Percentiles rank a stretch among this genome's conserved stretches.
Evolutionary conservation across 2,797 vertebrate genomes (phyloP).

Genomic region (Tragelaphus oryx): DNA sequence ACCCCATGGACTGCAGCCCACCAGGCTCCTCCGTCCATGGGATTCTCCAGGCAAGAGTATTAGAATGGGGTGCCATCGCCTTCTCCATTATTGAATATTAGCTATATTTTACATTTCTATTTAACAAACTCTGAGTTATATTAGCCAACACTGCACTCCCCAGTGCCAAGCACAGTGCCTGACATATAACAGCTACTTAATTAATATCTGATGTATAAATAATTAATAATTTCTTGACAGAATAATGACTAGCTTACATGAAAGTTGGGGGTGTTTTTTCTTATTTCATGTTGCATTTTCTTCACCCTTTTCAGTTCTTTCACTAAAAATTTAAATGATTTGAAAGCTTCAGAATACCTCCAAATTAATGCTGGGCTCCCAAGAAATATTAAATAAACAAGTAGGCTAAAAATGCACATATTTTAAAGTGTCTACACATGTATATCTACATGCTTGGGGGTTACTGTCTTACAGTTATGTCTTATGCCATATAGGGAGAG

Average conservation of each 20-base stretch:
- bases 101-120: not conserved
- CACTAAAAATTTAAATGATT: conserved; percentile 11
- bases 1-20: no score
- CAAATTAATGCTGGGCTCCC: not conserved
- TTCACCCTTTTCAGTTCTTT: conserved; percentile 4
- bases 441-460: not conserved
- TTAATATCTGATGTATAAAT: not conserved
- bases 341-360: not conserved
- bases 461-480: not conserved
- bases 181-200: not conserved
- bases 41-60: no score
- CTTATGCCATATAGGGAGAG: not conserved
- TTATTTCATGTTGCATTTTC: not conserved
- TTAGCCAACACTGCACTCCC: not conserved
- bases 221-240: not conserved
- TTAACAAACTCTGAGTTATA: not conserved
- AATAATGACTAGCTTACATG: not conserved
- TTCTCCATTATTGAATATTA: not conserved
- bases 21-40: no score
- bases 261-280: not conserved
- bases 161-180: not conserved
- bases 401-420: not conserved
- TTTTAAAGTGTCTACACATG: not conserved
- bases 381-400: conserved; percentile 12
- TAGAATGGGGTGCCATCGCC: no score